Evolutionary conservation across 35 echinoderm and acorn worm species (phyloP), one percentile per base, ranked within the genome.

Genomic region (Acanthaster planci): DNA sequence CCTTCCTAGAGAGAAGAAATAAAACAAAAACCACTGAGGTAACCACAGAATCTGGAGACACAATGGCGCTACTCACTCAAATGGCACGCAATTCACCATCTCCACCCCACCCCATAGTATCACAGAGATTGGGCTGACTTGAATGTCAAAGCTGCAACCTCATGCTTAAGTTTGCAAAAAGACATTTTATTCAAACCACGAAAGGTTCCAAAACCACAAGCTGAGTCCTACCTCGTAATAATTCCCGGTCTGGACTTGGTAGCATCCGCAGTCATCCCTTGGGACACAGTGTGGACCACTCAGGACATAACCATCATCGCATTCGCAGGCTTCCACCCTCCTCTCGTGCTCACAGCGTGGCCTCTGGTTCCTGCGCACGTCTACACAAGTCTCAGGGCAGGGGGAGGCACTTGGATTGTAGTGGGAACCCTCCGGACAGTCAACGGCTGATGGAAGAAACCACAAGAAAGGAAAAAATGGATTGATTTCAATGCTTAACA

Each of bases 321-420:
- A 95, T 80, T 91, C 47, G 40, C 93, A 95, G 9, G 88, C 93
- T 51, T 95, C 93, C 26, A 90, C 78, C 51, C 84, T 90, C 10
- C 60, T 42, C 58, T 82, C 57, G 10, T 44, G 17, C 15, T 39
- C 32, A 44, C 51, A 52, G 10, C 78, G n/a, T 19, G 87, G 89
- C 15, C 50, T 55, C 35, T 23, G 17, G 51, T 44, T 38, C 7
- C 55, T 38, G 16, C n/a, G 12, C 18, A 40, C 44, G 76, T 81
- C 54, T 4, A 67, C 78, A 38, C 92, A 94, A 17, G 92, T 94
- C 26, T 51, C 18, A 44, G 82, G 92, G 35, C 92, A 94, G 3
- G 78, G 59, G 15, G 88, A 86, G 27, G 84, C 76, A 23, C 87
- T 75, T 1, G 57, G 16, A 23, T 76, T 77, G 78, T 86, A 94